These are phyloP conservation scores for Halichoerus grypus DNA, from an alignment of 2,113 vertebrate species.

Conservation along the genomic window DNA sequence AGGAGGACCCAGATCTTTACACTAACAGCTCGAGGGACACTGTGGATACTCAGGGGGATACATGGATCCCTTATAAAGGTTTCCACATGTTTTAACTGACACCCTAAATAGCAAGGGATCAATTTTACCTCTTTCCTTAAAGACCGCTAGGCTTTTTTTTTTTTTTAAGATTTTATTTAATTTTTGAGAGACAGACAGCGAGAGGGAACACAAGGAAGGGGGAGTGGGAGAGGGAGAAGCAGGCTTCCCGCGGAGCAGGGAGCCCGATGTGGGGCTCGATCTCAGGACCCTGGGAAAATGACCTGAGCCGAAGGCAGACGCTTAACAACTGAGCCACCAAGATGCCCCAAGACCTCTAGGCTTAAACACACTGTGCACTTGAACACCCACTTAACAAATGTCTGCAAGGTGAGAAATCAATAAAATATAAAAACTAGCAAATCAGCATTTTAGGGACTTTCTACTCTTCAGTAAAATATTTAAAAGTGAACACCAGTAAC, in stretches of 20 bases:
- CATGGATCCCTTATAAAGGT: background rate
- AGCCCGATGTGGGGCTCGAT: too few species aligned
- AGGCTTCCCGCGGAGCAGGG: too few species aligned
- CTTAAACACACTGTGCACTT: background rate
- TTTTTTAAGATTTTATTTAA: too few species aligned
- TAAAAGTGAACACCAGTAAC: background rate
- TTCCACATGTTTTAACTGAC: background rate
- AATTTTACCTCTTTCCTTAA: background rate
- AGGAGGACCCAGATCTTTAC: background rate
- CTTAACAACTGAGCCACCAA: too few species aligned
- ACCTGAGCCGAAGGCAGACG: too few species aligned
- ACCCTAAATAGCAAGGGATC: background rate
- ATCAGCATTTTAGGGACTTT: background rate
- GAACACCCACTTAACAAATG: conserved; percentile 50
- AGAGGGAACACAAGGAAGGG: too few species aligned
- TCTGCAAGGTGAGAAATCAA: background rate
- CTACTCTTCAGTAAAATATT: background rate
- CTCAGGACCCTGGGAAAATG: too few species aligned
- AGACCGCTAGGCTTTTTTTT: background rate
- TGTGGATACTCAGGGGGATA: background rate
- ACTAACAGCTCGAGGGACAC: background rate
- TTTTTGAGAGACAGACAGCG: too few species aligned
- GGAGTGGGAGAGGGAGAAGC: too few species aligned
- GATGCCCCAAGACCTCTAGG: background rate
- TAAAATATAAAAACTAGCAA: background rate